Evolutionary conservation across 2,113 vertebrate genomes (phyloP), one percentile per base, ranked within the genome.

Genomic region (Dolichallabes microphthalmus): DNA sequence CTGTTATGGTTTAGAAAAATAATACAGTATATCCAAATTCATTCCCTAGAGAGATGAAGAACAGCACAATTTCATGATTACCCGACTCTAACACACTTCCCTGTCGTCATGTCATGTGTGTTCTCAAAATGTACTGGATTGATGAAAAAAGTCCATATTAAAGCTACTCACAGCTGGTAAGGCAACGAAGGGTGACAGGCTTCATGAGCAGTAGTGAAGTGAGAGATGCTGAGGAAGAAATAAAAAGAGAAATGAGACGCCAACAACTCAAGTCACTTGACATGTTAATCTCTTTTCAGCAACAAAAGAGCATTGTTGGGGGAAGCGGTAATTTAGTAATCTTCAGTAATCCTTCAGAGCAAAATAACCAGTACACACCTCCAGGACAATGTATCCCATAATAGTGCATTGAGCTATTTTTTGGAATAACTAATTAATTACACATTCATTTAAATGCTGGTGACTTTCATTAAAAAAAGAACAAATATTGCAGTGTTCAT

Each of bases 211-310:
- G 82, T 86, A 91, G 58, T 86, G 82, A 58, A 82, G 80, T 87
- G 85, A 89, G 80, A 76, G 86, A 82, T 64, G 61, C 73, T 83
- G 84, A 81, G 91, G 77, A 77, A 80, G 90, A 85, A 85, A 85
- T 89, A 82, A 89, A 90, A 90, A 86, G 69, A 60, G 83, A 85
- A 88, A 86, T 71, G 80, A 82, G 88, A 90, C 90, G 89, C 87
- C 87, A 90, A 89, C 91, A 91, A 89, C 91, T 93, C 93, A 89
- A 93, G 94, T 95, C 95, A 95, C 93, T 94, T 95, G 95, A 95
- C 91, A 90, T 91, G 87, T 87, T 95, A 95, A 95, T 94, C 95
- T 93, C 89, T 92, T 93, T 86, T 85, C 82, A 80, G 86, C 85
- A 94, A 94, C 95, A 94, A 94, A 92, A 53, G 91, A 88, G 91